Evolutionary conservation across 1,140 invertebrate genomes (phyloP), one percentile per base, ranked within the genome.

Genomic region (Asbolus verrucosus): DNA sequence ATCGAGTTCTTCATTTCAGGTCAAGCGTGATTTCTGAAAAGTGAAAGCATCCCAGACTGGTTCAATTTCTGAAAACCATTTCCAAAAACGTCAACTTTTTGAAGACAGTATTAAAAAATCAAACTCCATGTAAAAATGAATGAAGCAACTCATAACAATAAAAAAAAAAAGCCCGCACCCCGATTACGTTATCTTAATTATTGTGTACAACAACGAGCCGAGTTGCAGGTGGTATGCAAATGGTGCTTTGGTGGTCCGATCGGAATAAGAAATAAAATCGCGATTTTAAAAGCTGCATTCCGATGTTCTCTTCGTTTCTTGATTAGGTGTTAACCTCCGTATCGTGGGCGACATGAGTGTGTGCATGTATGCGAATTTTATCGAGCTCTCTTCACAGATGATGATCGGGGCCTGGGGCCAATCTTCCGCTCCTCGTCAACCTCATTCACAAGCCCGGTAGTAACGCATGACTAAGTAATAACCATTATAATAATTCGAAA

Each of bases 201-300:
- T 54, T 54, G 46, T 54, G 46, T 54, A 54, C 46, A 54, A 54
- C 46, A 54, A 24, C 46, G 18, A 54, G 46, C 46, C 5, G 27
- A 54, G 19, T 27, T 54, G 46, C 46, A 54, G 46, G 46, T 54
- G 46, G 46, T 54, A 54, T 54, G 46, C 46, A 54, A 54, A 54
- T 54, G 46, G 46, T 54, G 46, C 46, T 54, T 54, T 54, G 46
- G 46, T 54, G 46, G 46, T 54, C 46, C 46, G 46, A 27, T 54
- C 46, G 21, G 46, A 54, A 54, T 54, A 54, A 54, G 46, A 54
- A 54, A 54, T 54, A 54, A 54, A 54, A 54, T 54, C 46, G 46
- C 24, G 46, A 54, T 54, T 54, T 54, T 54, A 54, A 54, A 54
- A 54, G 46, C 21, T 54, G 46, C 46, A 54, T 54, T 54, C 46